Base-by-base conservation (phyloP, 2,888 invertebrate species). In the Lucinisca nassula region DNA sequence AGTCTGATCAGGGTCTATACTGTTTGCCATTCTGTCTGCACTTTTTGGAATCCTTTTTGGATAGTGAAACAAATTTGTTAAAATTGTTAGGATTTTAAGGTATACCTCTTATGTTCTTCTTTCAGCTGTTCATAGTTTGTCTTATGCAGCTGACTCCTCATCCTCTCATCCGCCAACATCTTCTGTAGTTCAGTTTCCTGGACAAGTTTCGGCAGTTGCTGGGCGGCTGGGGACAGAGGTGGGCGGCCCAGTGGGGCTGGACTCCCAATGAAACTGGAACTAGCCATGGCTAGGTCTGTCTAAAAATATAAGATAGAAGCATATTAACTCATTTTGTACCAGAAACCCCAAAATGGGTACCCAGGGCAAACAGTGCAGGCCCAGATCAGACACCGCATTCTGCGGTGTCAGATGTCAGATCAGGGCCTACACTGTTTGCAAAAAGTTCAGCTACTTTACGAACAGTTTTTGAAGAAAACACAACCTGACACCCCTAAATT, bases 121-220 rank as follows among this genome's bases (percentile, higher is more conserved):
- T 96, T 96, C 35, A 96, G 92, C 40, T 94, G 94, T 86, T 95
- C 95, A 91, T 96, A 96, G 84, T 96, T 96, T 24, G 94, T 95
- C 88, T 94, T 95, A 87, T 96, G 96, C 84, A 95, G 94, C 81
- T 96, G 95, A 75, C 95, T 95, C 55, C 96, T 91, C 91, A 95
- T 95, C 70, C 94, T 94, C 83, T 96, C 96, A 91, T 96, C 96
- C 12, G 96, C 92, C 37, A 96, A 90, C 87, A 96, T 89, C 82
- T 96, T 96, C 81, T 96, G 96, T 45, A 96, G 91, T 89, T 96
- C 96, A 30, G 95, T 95, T 86, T 95, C 95, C 83, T 95, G 93
- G 2, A 92, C 91, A 32, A 95, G 89, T 37, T 92, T 91, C 6
- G 95, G 93, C 76, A 95, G 90, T 21, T 92, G 90, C 10, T 91